phyloP scores from a whole-genome alignment of 2,113 vertebrate species.

The Glareola pratincola region DNA sequence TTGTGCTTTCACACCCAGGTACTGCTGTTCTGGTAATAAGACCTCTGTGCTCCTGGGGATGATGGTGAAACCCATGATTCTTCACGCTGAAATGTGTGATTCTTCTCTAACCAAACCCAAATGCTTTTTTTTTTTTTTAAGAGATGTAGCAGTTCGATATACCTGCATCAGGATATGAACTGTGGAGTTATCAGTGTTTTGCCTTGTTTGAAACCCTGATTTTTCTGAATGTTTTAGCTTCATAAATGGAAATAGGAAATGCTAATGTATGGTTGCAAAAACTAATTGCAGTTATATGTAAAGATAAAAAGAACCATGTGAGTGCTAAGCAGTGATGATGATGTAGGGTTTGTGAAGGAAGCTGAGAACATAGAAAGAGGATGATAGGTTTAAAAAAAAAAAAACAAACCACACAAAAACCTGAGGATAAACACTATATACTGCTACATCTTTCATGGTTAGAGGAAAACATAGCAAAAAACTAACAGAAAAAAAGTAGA shows the following conservation, averaged over 20 bases:
- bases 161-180: neutral
- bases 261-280: neutral
- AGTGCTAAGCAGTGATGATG: neutral
- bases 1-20: neutral
- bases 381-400: neutral
- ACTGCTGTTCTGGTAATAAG: neutral
- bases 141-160: rapidly evolving
- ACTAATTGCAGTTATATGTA: neutral
- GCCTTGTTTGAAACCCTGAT: neutral
- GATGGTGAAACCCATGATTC: neutral
- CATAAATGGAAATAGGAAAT: neutral
- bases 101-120: neutral
- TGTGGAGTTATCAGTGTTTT: neutral
- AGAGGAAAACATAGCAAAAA: neutral
- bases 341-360: neutral
- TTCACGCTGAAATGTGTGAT: neutral
- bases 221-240: neutral
- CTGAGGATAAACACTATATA: neutral
- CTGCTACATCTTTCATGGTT: neutral
- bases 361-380: neutral
- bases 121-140: neutral
- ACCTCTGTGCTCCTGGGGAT: neutral
- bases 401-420: neutral
- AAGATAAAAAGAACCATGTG: neutral
- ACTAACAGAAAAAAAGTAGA: neutral